Evolutionary conservation across 2,113 vertebrate species (phyloP).

Genomic region (Trinectes maculatus): DNA sequence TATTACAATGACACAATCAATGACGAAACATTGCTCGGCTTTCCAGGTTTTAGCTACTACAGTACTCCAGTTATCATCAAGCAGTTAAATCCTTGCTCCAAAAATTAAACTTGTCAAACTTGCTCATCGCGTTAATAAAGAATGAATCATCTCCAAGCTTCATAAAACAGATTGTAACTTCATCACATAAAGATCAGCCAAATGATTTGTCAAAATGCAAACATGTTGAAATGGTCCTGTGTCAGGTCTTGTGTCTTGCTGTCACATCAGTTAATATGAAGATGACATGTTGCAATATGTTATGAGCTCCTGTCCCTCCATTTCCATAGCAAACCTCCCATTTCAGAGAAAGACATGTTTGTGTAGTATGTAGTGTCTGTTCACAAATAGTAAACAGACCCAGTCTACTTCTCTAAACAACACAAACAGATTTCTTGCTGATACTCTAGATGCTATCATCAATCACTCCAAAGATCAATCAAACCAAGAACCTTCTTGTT

Average conservation of each 20-base stretch:
- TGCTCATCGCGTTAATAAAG: constrained; percentile 16
- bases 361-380: background rate
- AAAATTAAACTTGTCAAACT: too few relatives aligned
- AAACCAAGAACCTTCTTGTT: too few relatives aligned
- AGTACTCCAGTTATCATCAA: constrained; percentile 6
- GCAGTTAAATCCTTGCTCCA: constrained; percentile 9
- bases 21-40: background rate
- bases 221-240: constrained; percentile 23
- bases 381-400: constrained; percentile 16
- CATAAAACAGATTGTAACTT: background rate
- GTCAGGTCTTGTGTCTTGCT: constrained; percentile 2
- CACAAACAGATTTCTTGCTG: constrained; percentile 5
- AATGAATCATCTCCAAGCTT: constrained; percentile 28
- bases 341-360: constrained; percentile 28
- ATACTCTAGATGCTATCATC: background rate
- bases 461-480: too few relatives aligned
- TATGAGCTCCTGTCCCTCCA: constrained; percentile 26
- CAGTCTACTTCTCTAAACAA: constrained; percentile 11
- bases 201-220: constrained; percentile 33
- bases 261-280: constrained; percentile 20
- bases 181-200: constrained; percentile 9
- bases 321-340: constrained; percentile 53
- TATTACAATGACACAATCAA: constrained; percentile 15
- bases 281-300: constrained; percentile 53
- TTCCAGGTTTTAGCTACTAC: constrained; percentile 17